Evolutionary conservation across 1,140 invertebrate genomes (phyloP).

Genomic region (Drosophila burlai): DNA sequence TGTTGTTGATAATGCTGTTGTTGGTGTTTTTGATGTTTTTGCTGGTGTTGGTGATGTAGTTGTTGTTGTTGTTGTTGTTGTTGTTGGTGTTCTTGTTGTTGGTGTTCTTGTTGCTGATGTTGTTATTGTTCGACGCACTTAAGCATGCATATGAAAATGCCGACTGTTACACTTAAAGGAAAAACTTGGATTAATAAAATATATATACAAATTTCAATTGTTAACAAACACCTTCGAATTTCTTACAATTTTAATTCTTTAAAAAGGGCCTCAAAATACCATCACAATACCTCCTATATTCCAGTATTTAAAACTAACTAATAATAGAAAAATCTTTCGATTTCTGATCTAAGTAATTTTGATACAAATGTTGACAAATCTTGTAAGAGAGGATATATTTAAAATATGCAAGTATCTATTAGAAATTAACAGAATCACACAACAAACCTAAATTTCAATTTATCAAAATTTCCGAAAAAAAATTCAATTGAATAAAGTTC

Average conservation of each 20-base stretch:
- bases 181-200: background rate
- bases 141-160: constrained; percentile 56
- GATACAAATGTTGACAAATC: too few species aligned
- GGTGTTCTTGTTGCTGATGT: background rate
- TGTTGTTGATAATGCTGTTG: constrained; percentile 2
- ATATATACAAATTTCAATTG: too few species aligned
- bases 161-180: constrained; percentile 4
- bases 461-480: too few species aligned
- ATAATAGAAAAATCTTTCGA: too few species aligned
- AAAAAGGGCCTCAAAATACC: background rate
- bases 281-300: too few species aligned
- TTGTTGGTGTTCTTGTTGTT: background rate
- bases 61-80: constrained; percentile 4
- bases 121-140: constrained; percentile 19
- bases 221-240: background rate
- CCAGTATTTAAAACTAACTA: too few species aligned
- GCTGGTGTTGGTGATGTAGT: background rate
- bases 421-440: too few species aligned
- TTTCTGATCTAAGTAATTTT: too few species aligned
- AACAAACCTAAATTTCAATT: too few species aligned
- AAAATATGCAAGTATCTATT: too few species aligned
- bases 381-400: too few species aligned
- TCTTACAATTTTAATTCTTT: background rate
- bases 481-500: too few species aligned
- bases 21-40: background rate